Evolutionary conservation across 2,888 invertebrate genomes (phyloP).

Genomic region (Aromia moschata): DNA sequence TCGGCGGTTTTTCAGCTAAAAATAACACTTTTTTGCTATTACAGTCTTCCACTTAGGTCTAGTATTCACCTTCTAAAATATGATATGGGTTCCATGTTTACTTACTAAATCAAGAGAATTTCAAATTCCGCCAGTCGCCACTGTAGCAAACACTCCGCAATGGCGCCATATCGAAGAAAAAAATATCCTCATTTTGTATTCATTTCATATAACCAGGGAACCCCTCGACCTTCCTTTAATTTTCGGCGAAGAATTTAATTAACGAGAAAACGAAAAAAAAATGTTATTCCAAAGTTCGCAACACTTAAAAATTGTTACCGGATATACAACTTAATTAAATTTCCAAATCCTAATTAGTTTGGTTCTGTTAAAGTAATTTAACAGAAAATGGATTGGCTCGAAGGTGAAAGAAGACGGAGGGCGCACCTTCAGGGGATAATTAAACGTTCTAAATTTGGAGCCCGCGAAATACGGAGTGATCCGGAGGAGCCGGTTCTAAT

Average conservation of each 20-base stretch:
- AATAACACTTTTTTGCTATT: too few relatives aligned
- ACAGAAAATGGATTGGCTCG: constrained; percentile 26
- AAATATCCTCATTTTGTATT: too few relatives aligned
- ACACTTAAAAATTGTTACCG: constrained; percentile 18
- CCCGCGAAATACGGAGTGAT: neutral
- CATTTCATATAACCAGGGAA: too few relatives aligned
- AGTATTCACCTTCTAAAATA: too few relatives aligned
- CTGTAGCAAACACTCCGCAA: too few relatives aligned
- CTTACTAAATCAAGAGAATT: too few relatives aligned
- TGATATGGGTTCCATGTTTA: too few relatives aligned
- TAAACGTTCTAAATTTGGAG: constrained; percentile 32
- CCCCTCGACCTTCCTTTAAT: neutral
- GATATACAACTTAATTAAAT: constrained; percentile 32
- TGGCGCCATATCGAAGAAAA: too few relatives aligned
- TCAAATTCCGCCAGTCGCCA: too few relatives aligned
- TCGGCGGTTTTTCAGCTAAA: too few relatives aligned
- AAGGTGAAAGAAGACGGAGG: constrained; percentile 24
- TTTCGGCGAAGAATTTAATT: neutral
- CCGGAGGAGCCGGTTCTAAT: too few relatives aligned
- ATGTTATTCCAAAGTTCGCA: constrained; percentile 5
- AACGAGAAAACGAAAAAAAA: constrained; percentile 1
- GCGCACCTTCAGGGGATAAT: constrained; percentile 31
- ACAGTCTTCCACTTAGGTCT: too few relatives aligned
- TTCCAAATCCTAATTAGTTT: constrained; percentile 33
- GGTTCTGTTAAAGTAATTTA: constrained; percentile 30